Evolutionary conservation across 2,888 invertebrate genomes (phyloP).

Genomic region (Nowickia ferox): DNA sequence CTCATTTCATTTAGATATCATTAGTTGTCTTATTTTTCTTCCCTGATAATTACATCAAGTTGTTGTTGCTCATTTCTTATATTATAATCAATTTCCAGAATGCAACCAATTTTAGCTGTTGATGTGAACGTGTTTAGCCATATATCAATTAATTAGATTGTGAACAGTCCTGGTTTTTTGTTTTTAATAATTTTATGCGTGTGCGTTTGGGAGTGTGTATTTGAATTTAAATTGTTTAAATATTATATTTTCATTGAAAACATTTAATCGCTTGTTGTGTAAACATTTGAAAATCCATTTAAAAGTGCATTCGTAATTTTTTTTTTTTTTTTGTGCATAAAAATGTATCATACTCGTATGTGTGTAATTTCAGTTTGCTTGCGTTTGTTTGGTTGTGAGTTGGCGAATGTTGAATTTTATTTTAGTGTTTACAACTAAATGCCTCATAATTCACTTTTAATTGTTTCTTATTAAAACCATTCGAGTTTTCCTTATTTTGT

Average conservation of each 20-base stretch:
- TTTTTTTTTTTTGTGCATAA: conserved; percentile 9
- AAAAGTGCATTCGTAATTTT: conserved; percentile 23
- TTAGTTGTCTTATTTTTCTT: neutral
- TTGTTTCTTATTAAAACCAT: conserved; percentile 51
- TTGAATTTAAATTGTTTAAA: conserved; percentile 50
- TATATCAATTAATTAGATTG: conserved; percentile 31
- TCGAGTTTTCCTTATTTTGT: neutral
- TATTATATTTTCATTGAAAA: conserved; percentile 64
- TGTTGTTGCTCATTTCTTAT: conserved; percentile 21
- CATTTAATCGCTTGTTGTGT: conserved; percentile 64
- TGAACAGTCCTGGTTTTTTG: neutral
- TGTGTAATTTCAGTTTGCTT: neutral
- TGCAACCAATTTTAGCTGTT: neutral
- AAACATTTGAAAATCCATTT: conserved; percentile 63
- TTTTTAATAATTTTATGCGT: neutral
- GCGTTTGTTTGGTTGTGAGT: neutral
- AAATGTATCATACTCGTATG: conserved; percentile 35
- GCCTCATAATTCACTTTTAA: conserved; percentile 59
- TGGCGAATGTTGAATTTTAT: conserved; percentile 36
- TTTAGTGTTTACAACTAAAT: conserved; percentile 63
- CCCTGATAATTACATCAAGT: neutral
- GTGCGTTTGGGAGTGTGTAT: neutral
- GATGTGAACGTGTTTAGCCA: neutral
- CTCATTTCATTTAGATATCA: neutral
- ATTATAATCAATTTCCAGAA: neutral